These are phyloP conservation scores for Hystrix cristata DNA, from an alignment of 2,113 vertebrate species.

Conservation along the genomic window DNA sequence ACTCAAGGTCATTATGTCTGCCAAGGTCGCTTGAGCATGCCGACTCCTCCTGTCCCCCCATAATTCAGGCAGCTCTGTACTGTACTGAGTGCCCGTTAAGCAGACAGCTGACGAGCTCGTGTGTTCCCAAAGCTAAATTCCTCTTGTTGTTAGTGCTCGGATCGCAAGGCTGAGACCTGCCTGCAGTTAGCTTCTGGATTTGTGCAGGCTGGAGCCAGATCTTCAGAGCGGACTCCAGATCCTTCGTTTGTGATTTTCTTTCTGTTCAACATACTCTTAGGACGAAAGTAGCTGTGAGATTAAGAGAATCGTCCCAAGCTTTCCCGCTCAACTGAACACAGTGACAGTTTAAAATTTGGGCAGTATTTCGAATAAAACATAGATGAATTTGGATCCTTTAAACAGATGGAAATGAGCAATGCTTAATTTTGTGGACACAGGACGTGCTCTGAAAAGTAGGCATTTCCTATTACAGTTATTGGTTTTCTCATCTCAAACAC, in stretches of 20 bases:
- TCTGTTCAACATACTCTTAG: not conserved
- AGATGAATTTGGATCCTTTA: not conserved
- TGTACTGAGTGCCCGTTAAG: not conserved
- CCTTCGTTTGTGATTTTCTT: not conserved
- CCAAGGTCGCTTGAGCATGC: not conserved
- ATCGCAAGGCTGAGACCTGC: not conserved
- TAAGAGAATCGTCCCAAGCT: not conserved
- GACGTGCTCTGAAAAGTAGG: not conserved
- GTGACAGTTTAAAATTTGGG: not conserved
- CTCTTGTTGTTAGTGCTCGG: not conserved
- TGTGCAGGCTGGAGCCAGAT: not conserved
- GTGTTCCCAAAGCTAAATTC: not conserved
- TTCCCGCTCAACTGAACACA: not conserved
- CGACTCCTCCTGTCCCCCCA: not conserved
- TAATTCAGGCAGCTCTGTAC: not conserved
- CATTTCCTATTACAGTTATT: too few relatives aligned
- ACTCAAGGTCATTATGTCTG: not conserved
- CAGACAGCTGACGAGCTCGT: not conserved
- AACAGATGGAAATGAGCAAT: not conserved
- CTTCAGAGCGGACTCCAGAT: not conserved
- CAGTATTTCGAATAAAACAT: not conserved
- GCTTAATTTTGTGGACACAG: not conserved
- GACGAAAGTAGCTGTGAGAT: not conserved
- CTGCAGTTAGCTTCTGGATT: not conserved
- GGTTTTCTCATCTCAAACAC: not conserved